Percentiles rank a stretch among this genome's conserved stretches.
Evolutionary conservation across 1,140 invertebrate genomes (phyloP).

Genomic region (Drosophila nebulosa): DNA sequence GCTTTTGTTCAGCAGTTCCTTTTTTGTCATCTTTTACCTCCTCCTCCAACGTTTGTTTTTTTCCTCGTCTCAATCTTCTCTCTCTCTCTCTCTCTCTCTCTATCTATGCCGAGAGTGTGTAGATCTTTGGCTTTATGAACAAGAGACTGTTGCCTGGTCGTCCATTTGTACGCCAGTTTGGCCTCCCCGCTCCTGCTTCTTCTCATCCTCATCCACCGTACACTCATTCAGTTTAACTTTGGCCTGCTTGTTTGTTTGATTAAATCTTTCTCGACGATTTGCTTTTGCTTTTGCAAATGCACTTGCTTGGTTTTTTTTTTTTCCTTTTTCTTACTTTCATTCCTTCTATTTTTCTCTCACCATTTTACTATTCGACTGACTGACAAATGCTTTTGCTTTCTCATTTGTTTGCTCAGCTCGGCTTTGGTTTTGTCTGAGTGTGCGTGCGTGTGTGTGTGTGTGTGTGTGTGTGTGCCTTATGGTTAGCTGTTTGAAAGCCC

Average conservation of each 20-base stretch:
- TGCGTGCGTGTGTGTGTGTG: background rate
- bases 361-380: slow-evolving; percentile 18
- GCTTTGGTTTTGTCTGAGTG: background rate
- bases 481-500: background rate
- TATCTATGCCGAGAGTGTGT: slow-evolving; percentile 8
- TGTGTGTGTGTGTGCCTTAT: slow-evolving; percentile 4
- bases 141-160: slow-evolving; percentile 15
- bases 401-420: slow-evolving; percentile 2
- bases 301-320: background rate
- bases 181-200: background rate
- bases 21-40: slow-evolving; percentile 55
- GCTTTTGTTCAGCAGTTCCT: slow-evolving; percentile 65
- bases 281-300: slow-evolving; percentile 37
- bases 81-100: background rate
- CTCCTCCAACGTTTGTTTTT: background rate
- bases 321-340: slow-evolving; percentile 12
- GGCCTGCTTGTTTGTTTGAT: slow-evolving; percentile 33
- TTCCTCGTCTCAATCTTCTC: too few species aligned
- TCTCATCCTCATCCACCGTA: too few species aligned
- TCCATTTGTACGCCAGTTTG: slow-evolving; percentile 2
- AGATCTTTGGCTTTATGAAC: slow-evolving; percentile 30
- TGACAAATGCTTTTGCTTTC: slow-evolving; percentile 20
- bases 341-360: slow-evolving; percentile 10
- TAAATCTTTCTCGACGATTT: slow-evolving; percentile 61
- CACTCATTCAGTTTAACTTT: slow-evolving; percentile 18